Conservation (phyloP, 1,140 invertebrate species). For the Trigoniulus corallinus region DNA sequence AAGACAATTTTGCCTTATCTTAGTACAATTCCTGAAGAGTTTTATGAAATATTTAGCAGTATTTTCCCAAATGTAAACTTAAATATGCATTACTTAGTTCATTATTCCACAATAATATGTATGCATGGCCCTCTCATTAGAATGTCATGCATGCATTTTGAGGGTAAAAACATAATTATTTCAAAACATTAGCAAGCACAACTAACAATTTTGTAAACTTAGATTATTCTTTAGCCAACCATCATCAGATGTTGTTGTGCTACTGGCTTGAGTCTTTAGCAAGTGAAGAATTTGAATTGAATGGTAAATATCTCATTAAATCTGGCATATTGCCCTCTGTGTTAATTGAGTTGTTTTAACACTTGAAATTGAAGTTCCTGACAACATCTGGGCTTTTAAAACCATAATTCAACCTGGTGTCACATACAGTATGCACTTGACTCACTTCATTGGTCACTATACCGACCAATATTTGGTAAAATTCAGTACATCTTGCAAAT, state of each 20-base stretch:
- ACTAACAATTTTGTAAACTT: not conserved
- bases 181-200: not conserved
- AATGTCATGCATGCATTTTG: not conserved
- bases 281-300: not conserved
- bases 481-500: too few relatives aligned
- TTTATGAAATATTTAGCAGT: too few relatives aligned
- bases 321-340: too few relatives aligned
- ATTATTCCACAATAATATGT: not conserved
- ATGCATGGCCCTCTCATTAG: not conserved
- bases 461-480: too few relatives aligned
- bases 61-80: too few relatives aligned
- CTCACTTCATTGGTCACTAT: too few relatives aligned
- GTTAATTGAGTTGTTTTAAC: not conserved
- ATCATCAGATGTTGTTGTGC: not conserved
- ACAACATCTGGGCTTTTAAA: not conserved
- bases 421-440: not conserved
- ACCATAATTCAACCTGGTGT: not conserved
- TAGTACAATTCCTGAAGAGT: too few relatives aligned
- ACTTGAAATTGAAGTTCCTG: not conserved
- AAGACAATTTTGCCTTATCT: too few relatives aligned
- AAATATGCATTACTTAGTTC: too few relatives aligned
- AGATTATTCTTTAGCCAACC: not conserved
- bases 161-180: slow-evolving; percentile 1
- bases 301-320: not conserved
- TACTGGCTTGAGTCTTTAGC: too few relatives aligned